Percentiles rank a stretch among this genome's conserved stretches.
Conservation (phyloP, 2,888 invertebrate genomes). For the Timema cristinae region DNA sequence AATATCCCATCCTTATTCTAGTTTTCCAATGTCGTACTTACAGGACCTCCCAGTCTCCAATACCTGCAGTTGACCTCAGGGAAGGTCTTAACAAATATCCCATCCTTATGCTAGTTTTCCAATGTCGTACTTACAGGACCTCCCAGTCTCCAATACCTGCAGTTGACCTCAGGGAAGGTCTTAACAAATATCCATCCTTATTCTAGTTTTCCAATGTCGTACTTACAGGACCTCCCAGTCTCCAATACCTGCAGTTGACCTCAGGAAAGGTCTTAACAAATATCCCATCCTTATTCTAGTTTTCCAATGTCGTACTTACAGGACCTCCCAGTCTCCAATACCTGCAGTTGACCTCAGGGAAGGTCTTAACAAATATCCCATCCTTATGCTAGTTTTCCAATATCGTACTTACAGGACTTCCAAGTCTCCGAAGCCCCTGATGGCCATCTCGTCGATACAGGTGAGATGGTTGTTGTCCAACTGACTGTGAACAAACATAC, state of each 20-base stretch:
- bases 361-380: too few relatives aligned
- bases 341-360: too few relatives aligned
- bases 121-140: conserved; percentile 73
- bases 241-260: conserved; percentile 42
- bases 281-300: too few relatives aligned
- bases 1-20: too few relatives aligned
- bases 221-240: conserved; percentile 91
- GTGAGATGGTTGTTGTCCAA: conserved; percentile 92
- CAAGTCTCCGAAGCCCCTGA: conserved; percentile 78
- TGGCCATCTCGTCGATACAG: conserved; percentile 88
- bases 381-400: too few relatives aligned
- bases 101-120: too few relatives aligned
- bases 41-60: conserved; percentile 81
- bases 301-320: conserved; percentile 63
- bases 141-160: conserved; percentile 63
- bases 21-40: conserved; percentile 55
- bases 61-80: too few relatives aligned
- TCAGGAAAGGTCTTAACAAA: too few relatives aligned
- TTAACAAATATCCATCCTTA: too few relatives aligned
- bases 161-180: too few relatives aligned
- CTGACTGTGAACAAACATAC: conserved; percentile 56
- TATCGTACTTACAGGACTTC: conserved; percentile 80
- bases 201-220: conserved; percentile 19
- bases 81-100: too few relatives aligned
- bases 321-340: conserved; percentile 45